Evolutionary conservation across 2,888 invertebrate genomes (phyloP).

Genomic region (Mesorhabditis belari): DNA sequence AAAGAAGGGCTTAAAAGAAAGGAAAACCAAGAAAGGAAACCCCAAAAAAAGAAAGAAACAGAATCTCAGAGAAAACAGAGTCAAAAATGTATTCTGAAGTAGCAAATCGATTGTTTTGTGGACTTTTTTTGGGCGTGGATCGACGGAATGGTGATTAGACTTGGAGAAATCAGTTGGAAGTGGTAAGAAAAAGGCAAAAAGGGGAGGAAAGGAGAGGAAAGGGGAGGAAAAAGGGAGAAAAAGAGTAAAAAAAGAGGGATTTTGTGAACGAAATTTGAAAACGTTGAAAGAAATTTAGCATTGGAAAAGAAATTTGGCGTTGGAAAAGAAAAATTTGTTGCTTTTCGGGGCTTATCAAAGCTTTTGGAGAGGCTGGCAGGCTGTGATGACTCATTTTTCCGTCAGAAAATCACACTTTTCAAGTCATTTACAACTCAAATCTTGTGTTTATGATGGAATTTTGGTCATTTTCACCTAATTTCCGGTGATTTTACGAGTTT

Average conservation of each 20-base stretch:
- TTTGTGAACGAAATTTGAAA: background rate
- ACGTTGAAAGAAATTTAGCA: background rate
- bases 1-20: background rate
- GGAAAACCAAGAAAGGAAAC: background rate
- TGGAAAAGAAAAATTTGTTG: too few species aligned
- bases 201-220: background rate
- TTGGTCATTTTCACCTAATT: too few species aligned
- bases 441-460: too few species aligned
- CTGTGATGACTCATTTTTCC: too few species aligned
- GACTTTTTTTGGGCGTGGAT: background rate
- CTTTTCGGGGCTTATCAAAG: too few species aligned
- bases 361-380: too few species aligned
- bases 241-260: background rate
- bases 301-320: too few species aligned
- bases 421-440: too few species aligned
- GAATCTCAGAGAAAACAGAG: background rate
- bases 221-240: background rate
- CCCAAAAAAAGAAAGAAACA: background rate
- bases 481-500: too few species aligned
- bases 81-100: background rate
- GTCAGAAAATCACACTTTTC: too few species aligned
- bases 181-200: background rate
- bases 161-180: background rate
- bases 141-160: background rate
- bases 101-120: background rate